Base-by-base conservation (phyloP, 2,797 vertebrate genomes). In the Scarus forsteni region DNA sequence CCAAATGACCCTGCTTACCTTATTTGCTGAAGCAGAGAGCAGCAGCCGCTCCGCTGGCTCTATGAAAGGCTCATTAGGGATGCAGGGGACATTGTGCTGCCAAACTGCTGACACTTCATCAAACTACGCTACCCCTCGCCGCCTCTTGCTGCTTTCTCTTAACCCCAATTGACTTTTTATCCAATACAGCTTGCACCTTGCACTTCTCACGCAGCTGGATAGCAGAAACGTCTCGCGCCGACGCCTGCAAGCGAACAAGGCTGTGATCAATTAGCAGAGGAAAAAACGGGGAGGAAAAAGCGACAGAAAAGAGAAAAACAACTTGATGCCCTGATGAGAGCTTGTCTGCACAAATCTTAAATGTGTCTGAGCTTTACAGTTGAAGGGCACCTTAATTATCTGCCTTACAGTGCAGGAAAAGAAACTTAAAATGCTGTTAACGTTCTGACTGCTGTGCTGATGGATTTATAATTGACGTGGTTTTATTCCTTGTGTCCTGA, bases 161-260 rank as follows among this genome's bases (percentile, higher is more conserved):
- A 53, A 79, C 58, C 46, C 52, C 42, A 15, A 35, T 58, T 69
- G 45, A 70, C 64, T 66, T 34, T 42, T 54, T 53, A 58, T 52
- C 27, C 39, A 63, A 4, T 65, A 66, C 9, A 15, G 58, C 43
- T 9, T 42, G 48, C 67, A 56, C 52, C 56, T 42, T 66, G 5
- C 14, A 43, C 46, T 60, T 55, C 7, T 5, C 60, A 11, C 35
- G 60, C 79, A 86, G 82, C 74, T 87, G 76, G 61, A 83, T 60
- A 56, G 57, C 72, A 77, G 78, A 70, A 52, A 53, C 38, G 62
- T 75, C 34, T 13, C 6, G 27, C 27, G 12, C 18, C 19, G 59
- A 78, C 67, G 58, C 73, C 42, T 71, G 39, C 36, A 56, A 60
- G 34, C 64, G 27, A 66, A 74, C 58, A 66, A 74, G 44, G 56